Base-by-base conservation (phyloP, 2,113 vertebrate species). In the Maccullochella peelii region DNA sequence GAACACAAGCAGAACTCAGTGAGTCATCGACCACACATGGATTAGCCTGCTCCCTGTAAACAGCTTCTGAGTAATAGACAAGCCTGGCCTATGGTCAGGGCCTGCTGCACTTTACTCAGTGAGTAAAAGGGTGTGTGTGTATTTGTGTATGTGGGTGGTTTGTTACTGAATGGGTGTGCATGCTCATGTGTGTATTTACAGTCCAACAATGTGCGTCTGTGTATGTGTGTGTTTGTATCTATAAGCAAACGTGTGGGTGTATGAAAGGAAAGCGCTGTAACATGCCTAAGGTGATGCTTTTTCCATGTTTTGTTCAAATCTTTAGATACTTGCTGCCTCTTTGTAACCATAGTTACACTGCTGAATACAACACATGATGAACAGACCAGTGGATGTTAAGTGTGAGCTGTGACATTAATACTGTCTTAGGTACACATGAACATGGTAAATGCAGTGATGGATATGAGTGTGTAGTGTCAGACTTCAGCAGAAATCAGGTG, bases 1-100 rank as follows among this genome's bases (percentile, higher is more conserved):
- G 71, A 84, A 84, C 62, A 83, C 71, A 63, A 78, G 83, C 73
- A 69, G 68, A 86, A 85, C 85, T 80, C 62, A 47, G 84, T 95
- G 93, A 94, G 88, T 94, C 94, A 95, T 80, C 33, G 55, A 82
- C 85, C 84, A 88, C 91, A 86, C 89, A 83, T 87, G 89, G 82
- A 84, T 86, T 55, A 84, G 73, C 49, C 67, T 21, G 61, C 74
- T 83, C 80, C 36, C 68, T 78, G 89, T 85, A 92, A 94, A 91
- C 92, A 92, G 86, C 86, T 73, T 83, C 83, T 89, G 90, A 94
- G 86, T 91, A 85, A 90, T 84, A 80, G 80, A 80, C 72, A 77
- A 72, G 80, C 75, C 73, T 59, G 83, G 75, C 27, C 80, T 78
- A 72, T 69, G 80, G 59, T 89, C 82, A 86, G 73, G 54, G 79